Base-by-base conservation (phyloP, 2,113 vertebrate species). In the Perca schrenkii region DNA sequence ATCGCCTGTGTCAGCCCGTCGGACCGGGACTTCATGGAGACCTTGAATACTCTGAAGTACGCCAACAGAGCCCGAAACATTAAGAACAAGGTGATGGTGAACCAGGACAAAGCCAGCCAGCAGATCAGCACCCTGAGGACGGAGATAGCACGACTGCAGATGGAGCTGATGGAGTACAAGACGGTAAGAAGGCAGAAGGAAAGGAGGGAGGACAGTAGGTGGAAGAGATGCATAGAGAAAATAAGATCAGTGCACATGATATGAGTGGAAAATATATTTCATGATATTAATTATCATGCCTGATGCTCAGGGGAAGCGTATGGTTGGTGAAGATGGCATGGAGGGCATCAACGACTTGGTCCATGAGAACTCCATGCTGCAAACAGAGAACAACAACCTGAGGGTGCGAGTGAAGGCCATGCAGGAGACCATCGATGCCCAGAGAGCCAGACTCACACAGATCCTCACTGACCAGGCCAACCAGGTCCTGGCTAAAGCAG, bases 11-110 rank as follows among this genome's bases (percentile, higher is more conserved):
- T 98, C 93, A 99, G 98, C 89, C 98, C 98, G 22, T 99, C 98
- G 0, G 98, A 99, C 82, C 94, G 97, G 79, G 98, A 99, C 94
- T 99, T 99, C 91, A 99, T 99, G 98, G 98, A 99, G 93, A 99
- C 98, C 0, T 76, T 99, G 87, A 99, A 99, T 95, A 96, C 97
- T 0, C 66, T 99, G 0, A 99, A 99, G 82, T 99, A 99, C 1
- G 98, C 98, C 43, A 99, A 99, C 89, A 94, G 98, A 10, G 98
- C 98, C 0, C 95, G 98, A 19, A 99, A 99, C 95, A 99, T 99
- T 87, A 99, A 99, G 94, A 99, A 99, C 94, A 98, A 97, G 80
- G 97, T 99, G 89, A 79, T 97, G 96, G 96, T 98, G 85, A 99
- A 99, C 94, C 98, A 99, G 89, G 98, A 99, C 75, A 94, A 95